Percentiles rank a stretch among this genome's conserved stretches.
Conservation (phyloP, 2,797 vertebrate species). For the Ciconia nigra region DNA sequence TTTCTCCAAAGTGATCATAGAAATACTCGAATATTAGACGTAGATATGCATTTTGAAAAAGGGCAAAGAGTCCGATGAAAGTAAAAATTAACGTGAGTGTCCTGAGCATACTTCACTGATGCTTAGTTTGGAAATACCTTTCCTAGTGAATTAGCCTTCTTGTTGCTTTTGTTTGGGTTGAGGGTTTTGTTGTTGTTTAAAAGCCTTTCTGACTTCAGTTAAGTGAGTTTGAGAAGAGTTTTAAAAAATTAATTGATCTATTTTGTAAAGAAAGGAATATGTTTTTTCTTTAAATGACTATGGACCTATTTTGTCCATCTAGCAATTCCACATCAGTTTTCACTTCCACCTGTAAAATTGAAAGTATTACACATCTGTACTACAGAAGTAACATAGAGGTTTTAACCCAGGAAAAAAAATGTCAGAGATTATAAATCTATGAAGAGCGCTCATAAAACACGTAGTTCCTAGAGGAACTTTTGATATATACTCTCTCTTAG, state of each 20-base stretch:
- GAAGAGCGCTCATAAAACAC: not conserved
- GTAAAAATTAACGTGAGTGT: not conserved
- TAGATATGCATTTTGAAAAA: not conserved
- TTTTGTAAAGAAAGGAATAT: not conserved
- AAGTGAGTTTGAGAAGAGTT: not conserved
- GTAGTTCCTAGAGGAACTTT: not conserved
- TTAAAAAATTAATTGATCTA: not conserved
- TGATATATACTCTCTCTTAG: not conserved
- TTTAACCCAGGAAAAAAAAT: not conserved
- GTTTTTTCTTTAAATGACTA: not conserved
- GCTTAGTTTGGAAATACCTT: not conserved
- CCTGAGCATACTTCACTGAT: not conserved
- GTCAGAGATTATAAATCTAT: not conserved
- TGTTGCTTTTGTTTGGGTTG: not conserved
- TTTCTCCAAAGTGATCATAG: not conserved
- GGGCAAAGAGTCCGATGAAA: not conserved
- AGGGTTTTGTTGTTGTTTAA: not conserved
- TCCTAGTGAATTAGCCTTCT: not conserved
- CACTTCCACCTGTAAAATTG: not conserved
- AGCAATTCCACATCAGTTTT: not conserved
- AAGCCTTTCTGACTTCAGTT: not conserved
- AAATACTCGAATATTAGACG: not conserved
- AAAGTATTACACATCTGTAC: not conserved
- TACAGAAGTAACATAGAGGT: not conserved
- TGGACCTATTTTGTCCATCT: not conserved